phyloP scores from a whole-genome alignment of 1,140 invertebrate genomes.

The Trichoplusia ni region DNA sequence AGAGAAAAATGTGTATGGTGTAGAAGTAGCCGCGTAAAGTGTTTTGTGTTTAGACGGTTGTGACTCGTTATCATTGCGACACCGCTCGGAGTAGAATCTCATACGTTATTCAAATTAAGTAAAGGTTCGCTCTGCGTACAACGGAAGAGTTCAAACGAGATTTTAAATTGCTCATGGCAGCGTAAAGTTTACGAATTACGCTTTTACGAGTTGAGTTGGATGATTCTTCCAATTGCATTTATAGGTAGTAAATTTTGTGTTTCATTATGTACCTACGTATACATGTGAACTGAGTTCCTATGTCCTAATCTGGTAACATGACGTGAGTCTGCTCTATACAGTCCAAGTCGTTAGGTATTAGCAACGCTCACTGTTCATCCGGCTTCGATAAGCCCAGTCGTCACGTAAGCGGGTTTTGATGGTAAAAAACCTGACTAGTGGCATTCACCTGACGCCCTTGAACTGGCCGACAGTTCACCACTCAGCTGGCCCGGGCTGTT shows the following conservation, averaged over 20 bases:
- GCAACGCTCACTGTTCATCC: constrained; percentile 56
- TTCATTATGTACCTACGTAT: constrained; percentile 11
- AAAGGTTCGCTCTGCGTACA: not conserved
- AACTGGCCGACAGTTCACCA: constrained; percentile 66
- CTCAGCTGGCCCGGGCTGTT: constrained; percentile 65
- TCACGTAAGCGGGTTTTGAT: constrained; percentile 64
- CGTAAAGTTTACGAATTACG: not conserved
- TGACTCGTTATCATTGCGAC: constrained; percentile 17
- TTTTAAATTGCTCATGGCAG: constrained; percentile 12
- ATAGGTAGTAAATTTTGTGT: constrained; percentile 12
- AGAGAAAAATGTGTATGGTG: constrained; percentile 21
- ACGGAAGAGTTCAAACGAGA: constrained; percentile 16
- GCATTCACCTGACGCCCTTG: constrained; percentile 76
- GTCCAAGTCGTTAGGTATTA: constrained; percentile 48
- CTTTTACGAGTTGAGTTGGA: not conserved
- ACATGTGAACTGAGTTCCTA: constrained; percentile 20
- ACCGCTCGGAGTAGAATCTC: constrained; percentile 13
- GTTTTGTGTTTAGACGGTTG: constrained; percentile 11
- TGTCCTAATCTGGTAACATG: constrained; percentile 1
- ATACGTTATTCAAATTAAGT: constrained; percentile 24
- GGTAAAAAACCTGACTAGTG: constrained; percentile 72
- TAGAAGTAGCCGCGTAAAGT: constrained; percentile 17
- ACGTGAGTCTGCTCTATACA: constrained; percentile 10
- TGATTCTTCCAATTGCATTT: constrained; percentile 2
- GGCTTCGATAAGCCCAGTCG: constrained; percentile 62